Evolutionary conservation across 2,797 vertebrate genomes (phyloP).

Genomic region (Coregonus ussuriensis): DNA sequence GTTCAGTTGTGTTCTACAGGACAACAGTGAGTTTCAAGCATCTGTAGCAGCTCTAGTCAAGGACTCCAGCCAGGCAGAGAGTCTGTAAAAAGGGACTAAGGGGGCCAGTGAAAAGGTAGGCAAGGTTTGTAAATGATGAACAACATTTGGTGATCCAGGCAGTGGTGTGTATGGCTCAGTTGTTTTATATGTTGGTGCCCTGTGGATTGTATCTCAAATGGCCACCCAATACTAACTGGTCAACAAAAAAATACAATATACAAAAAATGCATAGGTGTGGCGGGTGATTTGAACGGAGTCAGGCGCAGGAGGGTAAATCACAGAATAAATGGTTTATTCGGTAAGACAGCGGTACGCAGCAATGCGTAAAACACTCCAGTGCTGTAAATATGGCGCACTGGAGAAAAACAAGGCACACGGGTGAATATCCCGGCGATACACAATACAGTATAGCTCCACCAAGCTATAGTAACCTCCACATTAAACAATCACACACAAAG

Average conservation of each 20-base stretch:
- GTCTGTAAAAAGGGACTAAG: constrained; percentile 41
- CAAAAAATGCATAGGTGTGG: not conserved
- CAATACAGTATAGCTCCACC: no score
- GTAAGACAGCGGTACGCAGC: no score
- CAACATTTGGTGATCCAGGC: constrained; percentile 6
- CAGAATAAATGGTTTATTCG: no score
- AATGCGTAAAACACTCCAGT: no score
- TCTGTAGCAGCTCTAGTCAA: not conserved
- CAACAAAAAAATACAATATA: not conserved
- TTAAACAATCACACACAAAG: no score
- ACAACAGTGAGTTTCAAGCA: constrained; percentile 24
- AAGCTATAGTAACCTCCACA: no score
- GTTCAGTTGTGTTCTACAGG: constrained; percentile 35
- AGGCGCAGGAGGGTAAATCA: no score
- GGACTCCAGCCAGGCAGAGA: constrained; percentile 33
- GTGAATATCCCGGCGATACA: no score
- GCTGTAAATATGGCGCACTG: no score
- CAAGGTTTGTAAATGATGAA: constrained; percentile 38
- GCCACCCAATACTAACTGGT: not conserved
- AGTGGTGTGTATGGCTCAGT: not conserved
- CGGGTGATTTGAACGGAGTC: no score
- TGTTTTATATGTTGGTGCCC: not conserved
- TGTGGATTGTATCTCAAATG: not conserved
- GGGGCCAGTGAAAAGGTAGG: constrained; percentile 36
- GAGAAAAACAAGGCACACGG: no score